Evolutionary conservation across 2,113 vertebrate species (phyloP), one percentile per base, ranked within the genome.

Genomic region (Zootoca vivipara): DNA sequence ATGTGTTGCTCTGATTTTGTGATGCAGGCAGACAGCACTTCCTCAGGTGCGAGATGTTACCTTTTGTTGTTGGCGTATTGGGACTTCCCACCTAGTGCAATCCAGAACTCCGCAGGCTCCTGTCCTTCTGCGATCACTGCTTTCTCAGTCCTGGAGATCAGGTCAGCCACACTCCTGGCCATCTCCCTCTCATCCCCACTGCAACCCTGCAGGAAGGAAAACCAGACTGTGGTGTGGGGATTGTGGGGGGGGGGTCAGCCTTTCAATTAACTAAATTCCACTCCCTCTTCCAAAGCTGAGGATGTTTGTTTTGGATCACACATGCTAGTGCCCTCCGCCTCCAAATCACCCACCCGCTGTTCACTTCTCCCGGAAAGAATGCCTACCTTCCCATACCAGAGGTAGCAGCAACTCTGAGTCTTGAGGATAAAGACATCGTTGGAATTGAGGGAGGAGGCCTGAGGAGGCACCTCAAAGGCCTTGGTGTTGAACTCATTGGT

Each of bases 341-440:
- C 62, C 30, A 30, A 28, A 4, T 1, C 9, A 24, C 20, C 18
- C 56, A 40, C 3, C 62, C 28, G 2, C 35, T 5, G 15, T 4
- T 13, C 20, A 3, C 20, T 18, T 35, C 10, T 24, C 1, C 30
- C 35, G 69, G n/a, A 22, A 20, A 35, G 2, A 56, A 2, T 89
- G 89, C 97, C 33, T 83, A 98, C 98, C 98, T 98, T 98, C 65
- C 98, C 98, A 64, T 95, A 98, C 98, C 98, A 98, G 89, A 98
- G 94, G 94, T 97, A 98, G 92, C 98, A 98, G 92, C 95, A 96
- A 64, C 92, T 94, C 5, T 94, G 94, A 0, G 98, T 98, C 93
- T 96, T 98, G 65, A 98, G 97, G 90, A 98, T 92, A 18, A 98
- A 98, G 83, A 98, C 98, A 0, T 98, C 98, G 0, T 98, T 98